Percentiles rank a stretch among this genome's conserved stretches.
These are phyloP conservation scores for Ameiurus melas DNA, from an alignment of 2,113 vertebrate genomes.

Conservation along the genomic window DNA sequence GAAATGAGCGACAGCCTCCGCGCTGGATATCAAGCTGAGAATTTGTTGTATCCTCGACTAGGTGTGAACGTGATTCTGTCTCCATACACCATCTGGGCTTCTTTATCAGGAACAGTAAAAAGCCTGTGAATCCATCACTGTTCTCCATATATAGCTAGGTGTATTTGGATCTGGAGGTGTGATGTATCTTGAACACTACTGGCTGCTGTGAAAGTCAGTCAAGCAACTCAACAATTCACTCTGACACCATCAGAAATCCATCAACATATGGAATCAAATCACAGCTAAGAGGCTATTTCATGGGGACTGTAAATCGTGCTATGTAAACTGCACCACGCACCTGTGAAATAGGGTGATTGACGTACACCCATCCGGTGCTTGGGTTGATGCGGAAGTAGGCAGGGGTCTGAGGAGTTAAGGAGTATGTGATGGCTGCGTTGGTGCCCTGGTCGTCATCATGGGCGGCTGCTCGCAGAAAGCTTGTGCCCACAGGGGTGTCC, in stretches of 20 bases:
- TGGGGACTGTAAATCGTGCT: not conserved
- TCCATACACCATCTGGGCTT: not conserved
- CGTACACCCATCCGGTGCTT: constrained; percentile 84
- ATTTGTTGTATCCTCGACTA: not conserved
- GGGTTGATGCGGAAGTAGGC: constrained; percentile 87
- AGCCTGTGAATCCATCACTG: not conserved
- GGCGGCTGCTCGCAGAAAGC: constrained; percentile 81
- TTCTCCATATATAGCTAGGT: not conserved
- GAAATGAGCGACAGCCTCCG: constrained; percentile 35
- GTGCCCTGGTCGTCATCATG: constrained; percentile 86
- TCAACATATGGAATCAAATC: not conserved
- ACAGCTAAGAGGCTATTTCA: not conserved
- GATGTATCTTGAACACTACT: not conserved
- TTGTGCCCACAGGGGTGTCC: constrained; percentile 82
- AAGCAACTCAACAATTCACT: not conserved
- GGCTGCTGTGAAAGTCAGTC: not conserved
- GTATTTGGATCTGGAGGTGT: not conserved
- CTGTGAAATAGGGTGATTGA: constrained; percentile 81
- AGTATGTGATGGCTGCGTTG: constrained; percentile 82
- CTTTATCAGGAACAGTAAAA: not conserved
- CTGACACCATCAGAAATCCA: not conserved
- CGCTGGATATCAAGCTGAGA: constrained; percentile 36
- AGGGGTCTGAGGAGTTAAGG: constrained; percentile 74
- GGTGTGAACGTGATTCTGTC: not conserved
- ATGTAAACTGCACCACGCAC: constrained; percentile 52